Base-by-base conservation (phyloP, 1,140 invertebrate species). In the Brachionus rotundiformis region DNA sequence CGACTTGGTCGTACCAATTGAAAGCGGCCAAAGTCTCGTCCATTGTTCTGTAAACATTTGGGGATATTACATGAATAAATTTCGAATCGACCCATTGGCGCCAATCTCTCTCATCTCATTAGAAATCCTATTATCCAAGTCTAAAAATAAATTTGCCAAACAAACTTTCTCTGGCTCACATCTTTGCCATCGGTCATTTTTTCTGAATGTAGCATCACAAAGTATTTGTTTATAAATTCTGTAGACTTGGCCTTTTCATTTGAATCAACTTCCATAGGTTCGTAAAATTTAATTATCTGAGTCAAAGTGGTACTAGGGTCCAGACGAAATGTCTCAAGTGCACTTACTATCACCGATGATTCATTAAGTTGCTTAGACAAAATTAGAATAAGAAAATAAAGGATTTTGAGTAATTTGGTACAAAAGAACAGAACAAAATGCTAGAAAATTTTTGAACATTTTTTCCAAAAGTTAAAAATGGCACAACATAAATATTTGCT, bases 11-110 rank as follows among this genome's bases (percentile, higher is more conserved):
- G 88, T 97, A 98, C 92, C 94, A 95, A 82, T 92, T 91, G 86
- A 98, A 98, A 0, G 95, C 92, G 86, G 95, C 91, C 19, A 95
- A 86, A 0, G 96, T 90, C 90, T 99, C 97, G 3, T 87, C 86
- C 3, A 90, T 87, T 0, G 93, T 95, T 81, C 95, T 91, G 85
- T 99, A 99, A 68, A 98, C 94, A 89, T 99, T 99, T 10, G 97
- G 97, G 3, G 96, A 98, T 49, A 99, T 89, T 0, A 92, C 91
- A 86, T 98, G 95, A 1, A 98, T 94, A 8, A 97, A 90, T 63
- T 93, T 91, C 65, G 92, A 90, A 87, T 99, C 97, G 0, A 92
- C 92, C 97, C 97, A 99, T 85, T 92, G 91, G 82, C 97, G 90
- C 96, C 96, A 98, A 86, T 95, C 92, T 73, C 94, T 90, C 89